Conservation (phyloP, 2,113 vertebrate species). For the Glaucidium brasilianum region DNA sequence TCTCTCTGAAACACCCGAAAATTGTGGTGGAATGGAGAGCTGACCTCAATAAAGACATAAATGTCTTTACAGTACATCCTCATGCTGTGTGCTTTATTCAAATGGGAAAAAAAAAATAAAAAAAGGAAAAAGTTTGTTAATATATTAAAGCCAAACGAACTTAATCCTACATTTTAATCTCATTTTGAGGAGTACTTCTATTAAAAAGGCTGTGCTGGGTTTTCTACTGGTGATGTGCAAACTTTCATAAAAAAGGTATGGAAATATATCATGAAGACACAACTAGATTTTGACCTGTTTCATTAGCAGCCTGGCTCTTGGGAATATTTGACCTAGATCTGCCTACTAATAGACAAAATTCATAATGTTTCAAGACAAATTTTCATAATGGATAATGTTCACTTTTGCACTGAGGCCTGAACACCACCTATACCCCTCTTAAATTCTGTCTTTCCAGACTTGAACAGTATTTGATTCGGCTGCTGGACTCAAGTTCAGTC, state of each 20-base stretch:
- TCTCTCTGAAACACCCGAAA: not conserved
- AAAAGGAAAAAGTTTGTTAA: not conserved
- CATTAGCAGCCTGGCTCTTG: slow-evolving; percentile 13
- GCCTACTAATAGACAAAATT: slow-evolving; percentile 5
- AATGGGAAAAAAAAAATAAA: not conserved
- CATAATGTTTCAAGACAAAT: not conserved
- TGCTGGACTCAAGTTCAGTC: not conserved
- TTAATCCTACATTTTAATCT: not conserved
- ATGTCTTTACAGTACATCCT: not conserved
- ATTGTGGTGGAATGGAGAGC: not conserved
- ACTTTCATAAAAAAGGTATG: slow-evolving; percentile 18
- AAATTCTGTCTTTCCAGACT: not conserved
- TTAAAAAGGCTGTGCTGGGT: not conserved
- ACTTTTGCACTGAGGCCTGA: not conserved
- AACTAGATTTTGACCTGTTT: slow-evolving; percentile 22
- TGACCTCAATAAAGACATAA: not conserved
- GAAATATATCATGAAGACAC: not conserved
- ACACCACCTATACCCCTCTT: not conserved
- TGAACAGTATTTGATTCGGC: not conserved
- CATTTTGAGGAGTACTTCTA: not conserved
- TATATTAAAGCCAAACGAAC: not conserved
- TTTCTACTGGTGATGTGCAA: not conserved
- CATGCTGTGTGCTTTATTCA: not conserved
- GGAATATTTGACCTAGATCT: slow-evolving; percentile 48
- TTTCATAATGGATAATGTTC: slow-evolving; percentile 14